These are phyloP conservation scores for Falco naumanni DNA, from an alignment of 2,797 vertebrate species.

Conservation along the genomic window DNA sequence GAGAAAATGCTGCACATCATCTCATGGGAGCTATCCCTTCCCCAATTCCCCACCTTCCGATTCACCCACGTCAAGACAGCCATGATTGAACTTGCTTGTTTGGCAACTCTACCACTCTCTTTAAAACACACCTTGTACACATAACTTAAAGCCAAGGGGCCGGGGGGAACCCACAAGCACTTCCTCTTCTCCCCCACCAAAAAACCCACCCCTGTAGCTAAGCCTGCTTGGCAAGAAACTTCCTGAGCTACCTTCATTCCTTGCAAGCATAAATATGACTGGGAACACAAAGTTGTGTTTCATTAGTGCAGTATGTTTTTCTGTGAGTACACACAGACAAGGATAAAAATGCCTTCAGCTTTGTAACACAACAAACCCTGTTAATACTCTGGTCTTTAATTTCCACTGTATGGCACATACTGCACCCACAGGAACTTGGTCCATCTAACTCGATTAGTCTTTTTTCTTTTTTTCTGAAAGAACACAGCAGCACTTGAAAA, in stretches of 20 bases:
- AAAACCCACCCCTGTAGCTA: background rate
- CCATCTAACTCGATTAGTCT: background rate
- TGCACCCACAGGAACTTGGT: constrained; percentile 52
- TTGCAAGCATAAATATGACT: constrained; percentile 22
- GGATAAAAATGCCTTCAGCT: constrained; percentile 58
- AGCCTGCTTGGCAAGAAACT: constrained; percentile 15
- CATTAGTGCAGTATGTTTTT: constrained; percentile 7
- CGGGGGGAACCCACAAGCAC: background rate
- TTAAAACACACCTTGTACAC: constrained; percentile 21
- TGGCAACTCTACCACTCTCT: constrained; percentile 13
- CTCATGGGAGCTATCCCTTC: background rate
- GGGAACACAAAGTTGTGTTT: constrained; percentile 30
- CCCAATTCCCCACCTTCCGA: background rate
- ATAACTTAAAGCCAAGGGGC: background rate
- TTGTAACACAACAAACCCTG: constrained; percentile 25
- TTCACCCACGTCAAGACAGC: background rate
- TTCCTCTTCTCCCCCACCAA: background rate
- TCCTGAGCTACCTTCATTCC: background rate
- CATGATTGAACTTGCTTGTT: background rate
- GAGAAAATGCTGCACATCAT: background rate
- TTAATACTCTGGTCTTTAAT: constrained; percentile 67
- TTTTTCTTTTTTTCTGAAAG: background rate
- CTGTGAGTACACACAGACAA: background rate
- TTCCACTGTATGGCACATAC: constrained; percentile 37
- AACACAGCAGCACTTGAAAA: constrained; percentile 24